A percentile compares a stretch with the other conserved stretches of the same genome.
These are phyloP conservation scores for Aspidiotus destructor DNA, from an alignment of 2,888 invertebrate species.

Conservation along the genomic window DNA sequence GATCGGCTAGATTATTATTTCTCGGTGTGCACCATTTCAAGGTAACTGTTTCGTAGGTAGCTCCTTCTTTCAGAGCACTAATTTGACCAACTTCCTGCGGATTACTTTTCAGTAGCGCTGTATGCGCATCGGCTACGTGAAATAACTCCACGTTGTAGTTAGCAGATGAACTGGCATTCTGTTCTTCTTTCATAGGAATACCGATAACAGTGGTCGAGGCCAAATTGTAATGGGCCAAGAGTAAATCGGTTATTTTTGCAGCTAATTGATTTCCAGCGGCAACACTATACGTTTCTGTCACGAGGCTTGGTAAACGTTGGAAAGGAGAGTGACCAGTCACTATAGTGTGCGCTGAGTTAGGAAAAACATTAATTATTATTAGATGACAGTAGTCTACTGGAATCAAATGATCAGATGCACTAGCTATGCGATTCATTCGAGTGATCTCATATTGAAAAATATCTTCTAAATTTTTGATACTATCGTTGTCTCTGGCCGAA, in stretches of 20 bases:
- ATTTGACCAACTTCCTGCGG: slow-evolving; percentile 18
- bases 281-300: slow-evolving; percentile 71
- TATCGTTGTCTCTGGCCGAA: slow-evolving; percentile 74
- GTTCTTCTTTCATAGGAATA: slow-evolving; percentile 99
- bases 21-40: slow-evolving; percentile 96
- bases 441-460: slow-evolving; percentile 71
- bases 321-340: slow-evolving; percentile 59
- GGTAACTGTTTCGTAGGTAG: slow-evolving; percentile 72
- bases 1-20: slow-evolving; percentile 68
- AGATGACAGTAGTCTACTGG: slow-evolving; percentile 80
- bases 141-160: slow-evolving; percentile 98
- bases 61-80: slow-evolving; percentile 57
- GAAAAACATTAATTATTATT: slow-evolving; percentile 79
- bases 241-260: slow-evolving; percentile 62
- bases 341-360: slow-evolving; percentile 46
- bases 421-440: slow-evolving; percentile 66
- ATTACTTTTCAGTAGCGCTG: slow-evolving; percentile 58
- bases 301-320: slow-evolving; percentile 59
- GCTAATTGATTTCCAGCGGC: slow-evolving; percentile 61
- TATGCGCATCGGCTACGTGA: slow-evolving; percentile 77
- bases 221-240: slow-evolving; percentile 76
- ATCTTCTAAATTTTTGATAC: slow-evolving; percentile 75
- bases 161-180: slow-evolving; percentile 93
- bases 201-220: slow-evolving; percentile 95
- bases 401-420: slow-evolving; percentile 54